Conservation (phyloP, 92 coral and sea anemone genomes). For the Umimayanthus kanabou region DNA sequence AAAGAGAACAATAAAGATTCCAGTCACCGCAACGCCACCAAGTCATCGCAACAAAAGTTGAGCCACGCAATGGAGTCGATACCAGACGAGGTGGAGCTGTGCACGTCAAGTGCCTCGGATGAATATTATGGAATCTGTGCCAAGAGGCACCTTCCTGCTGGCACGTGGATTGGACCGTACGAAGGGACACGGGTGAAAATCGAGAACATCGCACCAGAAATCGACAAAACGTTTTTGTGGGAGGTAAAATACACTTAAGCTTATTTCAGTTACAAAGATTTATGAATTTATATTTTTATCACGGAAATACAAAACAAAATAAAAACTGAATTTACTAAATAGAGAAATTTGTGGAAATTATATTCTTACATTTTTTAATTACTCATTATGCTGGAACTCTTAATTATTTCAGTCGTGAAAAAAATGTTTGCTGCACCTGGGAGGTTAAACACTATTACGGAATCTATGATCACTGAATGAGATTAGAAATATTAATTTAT, state of each 20-base stretch:
- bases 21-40: neutral
- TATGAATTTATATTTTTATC: too few relatives aligned
- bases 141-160: conserved; percentile 91
- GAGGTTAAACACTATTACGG: too few relatives aligned
- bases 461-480: too few relatives aligned
- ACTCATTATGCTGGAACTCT: too few relatives aligned
- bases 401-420: too few relatives aligned
- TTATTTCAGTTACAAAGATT: too few relatives aligned
- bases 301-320: too few relatives aligned
- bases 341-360: too few relatives aligned
- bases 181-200: conserved; percentile 83
- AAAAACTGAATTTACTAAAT: too few relatives aligned
- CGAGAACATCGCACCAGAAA: conserved; percentile 76
- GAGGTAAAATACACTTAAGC: conserved; percentile 62
- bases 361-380: too few relatives aligned
- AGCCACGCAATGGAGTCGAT: conserved; percentile 90
- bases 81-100: conserved; percentile 93
- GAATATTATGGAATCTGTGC: conserved; percentile 91
- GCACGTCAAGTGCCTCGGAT: conserved; percentile 88
- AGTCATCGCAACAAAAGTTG: conserved; percentile 21
- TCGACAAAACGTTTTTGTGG: conserved; percentile 91
- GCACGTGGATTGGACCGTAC: conserved; percentile 99
- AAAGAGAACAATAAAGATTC: conserved; percentile 2
- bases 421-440: too few relatives aligned
- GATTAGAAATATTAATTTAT: too few relatives aligned